Evolutionary conservation across 2,797 vertebrate species (phyloP), one percentile per base, ranked within the genome.

Genomic region (Florisuga fusca): DNA sequence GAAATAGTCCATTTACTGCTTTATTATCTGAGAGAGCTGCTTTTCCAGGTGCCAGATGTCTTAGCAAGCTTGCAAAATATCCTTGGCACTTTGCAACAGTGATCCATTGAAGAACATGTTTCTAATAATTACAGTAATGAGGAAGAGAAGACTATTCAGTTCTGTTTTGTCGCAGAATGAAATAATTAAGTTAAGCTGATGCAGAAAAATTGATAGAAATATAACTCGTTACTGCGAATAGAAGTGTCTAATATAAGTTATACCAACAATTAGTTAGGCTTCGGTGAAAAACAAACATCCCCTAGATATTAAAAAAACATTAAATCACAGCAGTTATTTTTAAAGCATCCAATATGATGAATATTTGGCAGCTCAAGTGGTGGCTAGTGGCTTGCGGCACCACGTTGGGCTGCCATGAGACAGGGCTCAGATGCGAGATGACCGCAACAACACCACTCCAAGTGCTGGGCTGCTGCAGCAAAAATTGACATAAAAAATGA

Each of bases 141-240:
- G 66, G 94, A 80, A 93, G 89, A 78, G 76, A 91, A 38, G 69
- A 82, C 91, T 89, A 46, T 51, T 92, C 9, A 7, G 25, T 91
- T 96, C 90, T 82, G 78, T 57, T 96, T 94, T 97, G 84, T 94
- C 66, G 64, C 1, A 1, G 91, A 79, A 25, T 78, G 86, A 78
- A 94, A 92, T 89, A 89, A 94, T 94, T 86, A 91, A 85, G 46
- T 94, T 81, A 94, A 94, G 79, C 48, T 84, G 95, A 74, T 89
- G 90, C 91, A 96, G 90, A 96, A 91, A 87, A 79, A 96, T 92
- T 87, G 31, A 91, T 92, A 96, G 96, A 96, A 97, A 92, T 94
- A 95, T 75, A 77, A 66, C 2, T 10, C 2, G 0, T 64, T 84
- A 36, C 76, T 96, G 84, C 68, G 96, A 96, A 96, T 75, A 93